Evolutionary conservation across 2,797 vertebrate genomes (phyloP), one percentile per base, ranked within the genome.

Genomic region (Propithecus perrieri): DNA sequence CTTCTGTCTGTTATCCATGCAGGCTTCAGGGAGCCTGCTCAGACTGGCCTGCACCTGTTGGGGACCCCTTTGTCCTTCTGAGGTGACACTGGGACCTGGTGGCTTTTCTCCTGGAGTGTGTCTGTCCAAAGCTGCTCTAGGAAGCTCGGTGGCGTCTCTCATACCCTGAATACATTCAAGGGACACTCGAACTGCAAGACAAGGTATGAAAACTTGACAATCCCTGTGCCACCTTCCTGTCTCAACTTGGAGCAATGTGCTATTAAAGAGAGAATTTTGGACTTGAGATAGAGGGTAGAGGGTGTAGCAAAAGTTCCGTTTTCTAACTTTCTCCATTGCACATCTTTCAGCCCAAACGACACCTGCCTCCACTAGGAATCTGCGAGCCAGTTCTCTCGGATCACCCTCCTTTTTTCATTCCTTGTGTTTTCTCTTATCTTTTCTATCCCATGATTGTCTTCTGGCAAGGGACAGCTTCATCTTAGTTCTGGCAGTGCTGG

Each of bases 1-100:
- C n/a, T 61, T 61, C 13, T 28, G 59, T 65, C 24, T 30, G 9
- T 28, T 7, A 4, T 9, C 48, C 33, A 22, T 0, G 0, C 0
- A 0, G 3, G 10, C 22, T 41, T 50, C 75, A 5, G 46, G 43
- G 35, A 41, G 18, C 24, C n/a, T 24, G 17, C 38, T 61, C 26
- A 20, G 65, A 33, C 18, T 15, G 26, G 5, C 53, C 41, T 9
- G 63, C 33, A 33, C 9, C 33, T 43, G 13, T 9, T 9, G n/a
- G 8, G 3, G 59, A 9, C 3, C 35, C 7, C 50, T 28, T 59
- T 63, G 43, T 28, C 5, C 13, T 26, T 74, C 28, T 63, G 46
- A 61, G 20, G 15, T 12, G 33, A 18, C 43, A 4, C 12, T 4
- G 30, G 57, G 15, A 74, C 43, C 4, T 15, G 1, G 4, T 3